Evolutionary conservation across 1,140 invertebrate genomes (phyloP).

Genomic region (Penaeus japonicus): DNA sequence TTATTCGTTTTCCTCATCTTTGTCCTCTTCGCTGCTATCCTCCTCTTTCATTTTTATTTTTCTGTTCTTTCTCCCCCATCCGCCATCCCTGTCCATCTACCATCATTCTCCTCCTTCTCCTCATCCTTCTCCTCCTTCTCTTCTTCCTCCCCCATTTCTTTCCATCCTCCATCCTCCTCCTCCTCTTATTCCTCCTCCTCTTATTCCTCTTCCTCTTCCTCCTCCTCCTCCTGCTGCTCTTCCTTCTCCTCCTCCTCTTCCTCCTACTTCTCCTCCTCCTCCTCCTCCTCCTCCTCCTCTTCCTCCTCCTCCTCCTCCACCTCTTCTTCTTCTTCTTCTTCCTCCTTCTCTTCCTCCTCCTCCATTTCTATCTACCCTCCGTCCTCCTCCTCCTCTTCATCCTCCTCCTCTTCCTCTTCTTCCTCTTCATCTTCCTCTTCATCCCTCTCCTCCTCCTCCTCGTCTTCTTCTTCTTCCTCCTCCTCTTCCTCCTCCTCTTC

Average conservation of each 20-base stretch:
- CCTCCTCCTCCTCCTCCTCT: background rate
- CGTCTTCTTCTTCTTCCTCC: background rate
- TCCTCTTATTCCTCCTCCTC: too few species aligned
- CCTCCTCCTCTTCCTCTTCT: background rate
- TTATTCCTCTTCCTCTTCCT: background rate
- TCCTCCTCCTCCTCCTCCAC: background rate
- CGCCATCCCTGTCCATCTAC: too few species aligned
- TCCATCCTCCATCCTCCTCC: too few species aligned
- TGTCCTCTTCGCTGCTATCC: too few species aligned
- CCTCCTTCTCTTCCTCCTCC: background rate
- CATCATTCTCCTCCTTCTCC: too few species aligned
- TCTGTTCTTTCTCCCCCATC: too few species aligned
- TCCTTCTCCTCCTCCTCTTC: too few species aligned
- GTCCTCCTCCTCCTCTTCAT: too few species aligned
- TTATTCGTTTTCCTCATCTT: too few species aligned
- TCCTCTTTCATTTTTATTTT: too few species aligned
- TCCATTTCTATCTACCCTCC: background rate
- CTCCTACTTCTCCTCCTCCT: background rate
- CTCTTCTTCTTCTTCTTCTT: background rate
- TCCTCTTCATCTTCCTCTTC: background rate
- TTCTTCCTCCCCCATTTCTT: too few species aligned
- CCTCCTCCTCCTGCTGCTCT: background rate
- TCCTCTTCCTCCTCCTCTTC: background rate
- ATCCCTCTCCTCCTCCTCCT: background rate
- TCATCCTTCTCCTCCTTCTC: too few species aligned